These are phyloP conservation scores for Reticulitermes speratus DNA, from an alignment of 1,140 invertebrate species.

Conservation along the genomic window DNA sequence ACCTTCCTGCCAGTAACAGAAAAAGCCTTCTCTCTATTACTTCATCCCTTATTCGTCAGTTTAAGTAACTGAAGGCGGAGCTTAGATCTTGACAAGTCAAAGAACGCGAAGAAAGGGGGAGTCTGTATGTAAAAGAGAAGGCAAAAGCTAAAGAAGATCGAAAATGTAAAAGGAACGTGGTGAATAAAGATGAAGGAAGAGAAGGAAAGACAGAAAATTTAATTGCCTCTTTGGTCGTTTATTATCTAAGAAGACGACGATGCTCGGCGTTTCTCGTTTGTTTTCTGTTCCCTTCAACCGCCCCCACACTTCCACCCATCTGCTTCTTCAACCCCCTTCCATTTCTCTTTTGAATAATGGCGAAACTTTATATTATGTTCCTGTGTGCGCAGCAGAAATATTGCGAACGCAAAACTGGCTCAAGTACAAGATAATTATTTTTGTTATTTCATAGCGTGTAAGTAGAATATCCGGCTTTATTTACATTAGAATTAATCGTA, in stretches of 20 bases:
- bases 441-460: no score
- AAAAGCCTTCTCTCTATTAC: not conserved
- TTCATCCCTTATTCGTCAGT: constrained; percentile 4
- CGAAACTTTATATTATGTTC: constrained; percentile 19
- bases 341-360: constrained; percentile 19
- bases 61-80: not conserved
- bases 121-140: not conserved
- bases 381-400: constrained; percentile 9
- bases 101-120: not conserved
- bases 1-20: not conserved
- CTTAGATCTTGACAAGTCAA: constrained; percentile 5
- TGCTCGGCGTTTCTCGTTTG: constrained; percentile 12
- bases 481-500: no score
- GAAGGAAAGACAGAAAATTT: not conserved
- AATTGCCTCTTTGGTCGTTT: constrained; percentile 15
- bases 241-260: constrained; percentile 16
- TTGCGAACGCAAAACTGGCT: not conserved
- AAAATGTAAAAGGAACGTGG: not conserved
- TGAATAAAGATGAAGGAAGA: constrained; percentile 4
- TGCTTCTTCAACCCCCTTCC: not conserved
- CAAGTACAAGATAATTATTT: not conserved
- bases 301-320: not conserved
- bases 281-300: constrained; percentile 12
- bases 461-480: no score
- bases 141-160: not conserved